These are phyloP conservation scores for Temnothorax curvispinosus DNA, from an alignment of 1,140 invertebrate species.

Conservation along the genomic window DNA sequence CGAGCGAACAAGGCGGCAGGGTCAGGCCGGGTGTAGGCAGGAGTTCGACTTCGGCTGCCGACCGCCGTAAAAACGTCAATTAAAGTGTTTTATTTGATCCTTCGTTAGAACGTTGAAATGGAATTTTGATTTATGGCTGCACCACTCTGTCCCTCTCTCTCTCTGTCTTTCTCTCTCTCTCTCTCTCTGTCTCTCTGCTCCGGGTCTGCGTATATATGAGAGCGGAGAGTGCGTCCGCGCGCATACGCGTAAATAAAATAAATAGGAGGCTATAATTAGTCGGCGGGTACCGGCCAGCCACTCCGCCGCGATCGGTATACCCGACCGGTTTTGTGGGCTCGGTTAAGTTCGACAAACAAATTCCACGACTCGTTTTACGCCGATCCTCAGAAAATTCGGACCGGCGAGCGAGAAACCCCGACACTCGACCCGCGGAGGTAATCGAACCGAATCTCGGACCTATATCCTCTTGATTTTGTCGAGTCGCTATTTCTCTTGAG, in stretches of 20 bases:
- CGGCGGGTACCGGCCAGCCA: conserved; percentile 63
- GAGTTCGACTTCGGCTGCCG: conserved; percentile 84
- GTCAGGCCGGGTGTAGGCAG: conserved; percentile 79
- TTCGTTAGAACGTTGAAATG: conserved; percentile 87
- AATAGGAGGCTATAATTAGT: conserved; percentile 85
- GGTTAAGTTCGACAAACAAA: conserved; percentile 60
- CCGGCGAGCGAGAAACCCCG: background rate
- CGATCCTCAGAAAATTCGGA: conserved; percentile 55
- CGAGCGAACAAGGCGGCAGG: conserved; percentile 69
- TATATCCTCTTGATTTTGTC: background rate
- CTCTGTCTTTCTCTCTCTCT: background rate
- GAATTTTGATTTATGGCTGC: conserved; percentile 85
- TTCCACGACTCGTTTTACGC: conserved; percentile 56
- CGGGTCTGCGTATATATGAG: conserved; percentile 61
- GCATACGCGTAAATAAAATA: conserved; percentile 84
- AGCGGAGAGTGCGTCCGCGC: conserved; percentile 71
- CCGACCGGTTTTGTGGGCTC: conserved; percentile 69
- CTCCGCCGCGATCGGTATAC: conserved; percentile 64
- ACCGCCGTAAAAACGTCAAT: conserved; percentile 86
- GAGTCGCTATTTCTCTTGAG: background rate
- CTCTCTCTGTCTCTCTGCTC: background rate
- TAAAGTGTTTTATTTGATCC: conserved; percentile 87
- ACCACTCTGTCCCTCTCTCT: conserved; percentile 52
- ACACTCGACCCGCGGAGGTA: background rate
- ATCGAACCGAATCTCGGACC: background rate